These are phyloP conservation scores for Homarus americanus DNA, from an alignment of 1,140 invertebrate genomes.

Conservation along the genomic window DNA sequence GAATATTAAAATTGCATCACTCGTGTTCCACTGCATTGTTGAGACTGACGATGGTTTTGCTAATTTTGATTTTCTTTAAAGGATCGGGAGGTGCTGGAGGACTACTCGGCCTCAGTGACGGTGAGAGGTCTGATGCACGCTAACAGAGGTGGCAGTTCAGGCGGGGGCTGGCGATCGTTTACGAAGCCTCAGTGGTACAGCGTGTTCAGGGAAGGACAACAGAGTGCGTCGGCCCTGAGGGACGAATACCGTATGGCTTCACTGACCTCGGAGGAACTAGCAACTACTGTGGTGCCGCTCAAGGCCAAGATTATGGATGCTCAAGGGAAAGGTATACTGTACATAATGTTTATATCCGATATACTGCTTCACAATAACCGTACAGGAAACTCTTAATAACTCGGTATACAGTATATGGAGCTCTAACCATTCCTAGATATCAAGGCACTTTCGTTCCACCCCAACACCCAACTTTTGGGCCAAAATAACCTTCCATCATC, in stretches of 20 bases:
- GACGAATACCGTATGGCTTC: conserved; percentile 32
- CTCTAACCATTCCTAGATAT: neutral
- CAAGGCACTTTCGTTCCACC: neutral
- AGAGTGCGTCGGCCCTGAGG: conserved; percentile 9
- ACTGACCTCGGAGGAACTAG: conserved; percentile 53
- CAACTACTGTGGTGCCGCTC: conserved; percentile 47
- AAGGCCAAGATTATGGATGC: conserved; percentile 34
- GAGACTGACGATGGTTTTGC: too few relatives aligned
- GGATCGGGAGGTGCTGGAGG: conserved; percentile 41
- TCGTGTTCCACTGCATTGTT: too few relatives aligned
- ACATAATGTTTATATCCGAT: too few relatives aligned
- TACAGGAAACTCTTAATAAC: too few relatives aligned
- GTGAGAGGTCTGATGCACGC: conserved; percentile 56
- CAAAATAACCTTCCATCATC: too few relatives aligned
- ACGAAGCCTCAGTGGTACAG: conserved; percentile 51
- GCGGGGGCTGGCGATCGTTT: conserved; percentile 29
- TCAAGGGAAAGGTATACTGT: neutral
- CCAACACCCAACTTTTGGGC: too few relatives aligned
- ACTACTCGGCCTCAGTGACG: conserved; percentile 44
- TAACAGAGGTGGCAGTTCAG: neutral
- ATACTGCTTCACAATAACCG: too few relatives aligned
- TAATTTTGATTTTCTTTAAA: neutral
- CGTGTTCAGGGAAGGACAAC: conserved; percentile 14
- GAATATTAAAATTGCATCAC: too few relatives aligned
- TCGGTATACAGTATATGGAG: neutral